Base-by-base conservation (phyloP, 2,113 vertebrate species). In the Leucopternis melanops region DNA sequence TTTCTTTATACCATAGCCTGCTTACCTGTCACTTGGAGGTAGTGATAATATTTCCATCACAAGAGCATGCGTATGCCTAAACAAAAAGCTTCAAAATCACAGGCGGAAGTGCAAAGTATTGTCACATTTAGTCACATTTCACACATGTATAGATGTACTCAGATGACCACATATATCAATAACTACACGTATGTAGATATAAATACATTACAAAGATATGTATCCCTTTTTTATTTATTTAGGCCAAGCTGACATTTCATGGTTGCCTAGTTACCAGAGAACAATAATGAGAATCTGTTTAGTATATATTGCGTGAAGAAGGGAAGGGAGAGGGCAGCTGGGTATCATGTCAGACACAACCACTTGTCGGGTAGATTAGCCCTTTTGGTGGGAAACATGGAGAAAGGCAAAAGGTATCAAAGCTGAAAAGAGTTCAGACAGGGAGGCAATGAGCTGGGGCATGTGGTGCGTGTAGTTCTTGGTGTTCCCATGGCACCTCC, bases 181-280 rank as follows among this genome's bases (percentile, higher is more conserved):
- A 89, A 65, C 6, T 10, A 69, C 27, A 82, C 5, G 0, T 29
- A 93, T 69, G 81, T 65, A 88, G 66, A 72, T 67, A 91, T 65
- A 95, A 95, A 94, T 96, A 77, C 47, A 84, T 84, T 83, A 73
- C 72, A 16, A 83, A 94, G 18, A 80, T 91, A 88, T 26, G 8
- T 91, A 96, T 91, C 85, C 77, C 78, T 82, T 96, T 94, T 96
- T 93, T 93, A 97, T 95, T 95, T 97, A 93, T 97, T 96, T 95
- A 90, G 94, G 96, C 94, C 81, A 92, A 71, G 92, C 91, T 96
- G 97, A 97, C 92, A 96, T 86, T 94, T 97, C 81, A 40, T 36
- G 50, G 96, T 97, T 97, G 94, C 97, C 88, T 96, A 92, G 96
- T 95, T 97, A 97, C 95, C 85, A 90, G 73, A 94, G 95, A 97